Percentiles rank a stretch among this genome's conserved stretches.
phyloP scores from a whole-genome alignment of 2,888 invertebrate species.

The Trichogramma dendrolimi region DNA sequence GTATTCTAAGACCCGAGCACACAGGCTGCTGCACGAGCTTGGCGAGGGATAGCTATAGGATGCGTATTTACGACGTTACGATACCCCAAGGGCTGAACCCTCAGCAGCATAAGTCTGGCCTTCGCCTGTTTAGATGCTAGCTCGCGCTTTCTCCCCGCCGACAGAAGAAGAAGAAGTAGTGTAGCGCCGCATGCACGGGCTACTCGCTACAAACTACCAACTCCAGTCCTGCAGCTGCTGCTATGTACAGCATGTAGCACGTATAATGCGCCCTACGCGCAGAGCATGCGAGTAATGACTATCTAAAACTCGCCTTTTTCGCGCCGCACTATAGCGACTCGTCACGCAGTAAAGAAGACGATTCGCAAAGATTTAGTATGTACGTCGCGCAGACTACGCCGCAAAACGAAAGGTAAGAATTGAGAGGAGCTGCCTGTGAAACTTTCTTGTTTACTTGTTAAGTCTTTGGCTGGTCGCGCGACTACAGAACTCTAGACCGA shows the following conservation, averaged over 20 bases:
- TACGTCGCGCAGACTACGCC: too few species aligned
- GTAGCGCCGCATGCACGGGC: neutral
- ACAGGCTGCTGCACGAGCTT: slow-evolving; percentile 31
- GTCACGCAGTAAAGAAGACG: too few species aligned
- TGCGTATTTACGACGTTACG: slow-evolving; percentile 52
- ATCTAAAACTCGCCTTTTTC: slow-evolving; percentile 23
- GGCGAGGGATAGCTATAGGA: neutral
- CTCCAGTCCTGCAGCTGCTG: too few species aligned
- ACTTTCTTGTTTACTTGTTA: too few species aligned
- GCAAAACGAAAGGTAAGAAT: too few species aligned
- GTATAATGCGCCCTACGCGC: too few species aligned
- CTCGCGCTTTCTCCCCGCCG: slow-evolving; percentile 25
- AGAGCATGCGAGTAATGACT: neutral
- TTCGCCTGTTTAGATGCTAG: slow-evolving; percentile 32
- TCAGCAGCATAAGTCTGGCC: slow-evolving; percentile 29
- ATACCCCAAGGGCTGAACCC: slow-evolving; percentile 49
- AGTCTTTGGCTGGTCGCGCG: too few species aligned
- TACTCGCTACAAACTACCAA: too few species aligned
- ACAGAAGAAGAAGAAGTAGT: slow-evolving; percentile 2
- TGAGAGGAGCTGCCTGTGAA: too few species aligned
- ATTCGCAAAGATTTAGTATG: too few species aligned
- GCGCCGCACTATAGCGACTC: slow-evolving; percentile 5
- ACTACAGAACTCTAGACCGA: too few species aligned
- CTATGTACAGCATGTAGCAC: too few species aligned
- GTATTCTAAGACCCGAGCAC: slow-evolving; percentile 22